Evolutionary conservation across 2,797 vertebrate genomes (phyloP).

Genomic region (Enteromius afrohamiltoni): DNA sequence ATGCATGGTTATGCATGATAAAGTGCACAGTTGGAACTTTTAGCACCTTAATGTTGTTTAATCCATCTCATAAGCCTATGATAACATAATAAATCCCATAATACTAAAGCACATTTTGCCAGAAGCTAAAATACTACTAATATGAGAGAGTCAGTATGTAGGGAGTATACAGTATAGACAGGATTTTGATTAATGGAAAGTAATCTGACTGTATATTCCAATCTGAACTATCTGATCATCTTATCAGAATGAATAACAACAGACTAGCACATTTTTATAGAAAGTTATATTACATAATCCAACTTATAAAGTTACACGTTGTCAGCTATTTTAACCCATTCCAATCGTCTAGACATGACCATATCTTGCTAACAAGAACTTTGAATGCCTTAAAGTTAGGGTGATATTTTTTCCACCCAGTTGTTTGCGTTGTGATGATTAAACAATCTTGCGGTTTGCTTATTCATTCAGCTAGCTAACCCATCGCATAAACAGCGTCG

Average conservation of each 20-base stretch:
- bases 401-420: neutral
- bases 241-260: conserved; percentile 2
- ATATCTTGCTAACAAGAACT: neutral
- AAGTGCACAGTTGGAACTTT: neutral
- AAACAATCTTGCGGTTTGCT: conserved; percentile 38
- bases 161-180: neutral
- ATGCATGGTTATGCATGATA: neutral
- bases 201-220: neutral
- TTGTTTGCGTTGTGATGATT: conserved; percentile 8
- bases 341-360: neutral
- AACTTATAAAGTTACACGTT: conserved; percentile 15
- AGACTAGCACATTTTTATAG: neutral
- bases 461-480: conserved; percentile 32
- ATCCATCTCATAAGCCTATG: neutral
- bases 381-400: neutral
- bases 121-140: neutral
- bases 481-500: neutral
- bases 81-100: neutral
- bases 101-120: neutral
- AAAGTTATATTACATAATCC: neutral
- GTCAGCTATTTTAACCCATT: conserved; percentile 5
- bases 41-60: neutral
- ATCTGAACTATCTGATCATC: neutral
- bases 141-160: neutral
- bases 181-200: neutral